Evolutionary conservation across 2,888 invertebrate species (phyloP).

Genomic region (Sialis lutaria): DNA sequence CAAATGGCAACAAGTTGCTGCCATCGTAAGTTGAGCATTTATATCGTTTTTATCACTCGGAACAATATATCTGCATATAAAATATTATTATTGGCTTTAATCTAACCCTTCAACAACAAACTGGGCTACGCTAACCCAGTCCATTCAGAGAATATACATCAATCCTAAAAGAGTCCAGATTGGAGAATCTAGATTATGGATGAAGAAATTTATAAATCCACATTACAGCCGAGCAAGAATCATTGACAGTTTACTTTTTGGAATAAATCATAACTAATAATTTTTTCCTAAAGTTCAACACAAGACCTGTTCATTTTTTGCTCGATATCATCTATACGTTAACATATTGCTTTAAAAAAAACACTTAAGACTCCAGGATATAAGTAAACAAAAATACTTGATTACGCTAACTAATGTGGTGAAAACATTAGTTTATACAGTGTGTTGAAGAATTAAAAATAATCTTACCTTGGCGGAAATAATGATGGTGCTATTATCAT

Average conservation of each 20-base stretch:
- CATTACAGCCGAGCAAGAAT: too few species aligned
- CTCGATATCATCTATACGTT: neutral
- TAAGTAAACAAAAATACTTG: neutral
- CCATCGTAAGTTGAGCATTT: constrained; percentile 63
- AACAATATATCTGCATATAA: constrained; percentile 23
- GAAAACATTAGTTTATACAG: constrained; percentile 1
- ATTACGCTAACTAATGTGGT: neutral
- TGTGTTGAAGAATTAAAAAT: constrained; percentile 11
- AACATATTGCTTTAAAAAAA: neutral
- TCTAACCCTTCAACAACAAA: neutral
- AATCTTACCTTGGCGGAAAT: constrained; percentile 52
- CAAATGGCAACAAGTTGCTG: constrained; percentile 73
- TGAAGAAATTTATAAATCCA: too few species aligned
- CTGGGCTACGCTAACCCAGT: neutral
- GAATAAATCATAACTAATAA: too few species aligned
- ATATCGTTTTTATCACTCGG: constrained; percentile 45
- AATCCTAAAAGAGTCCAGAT: too few species aligned
- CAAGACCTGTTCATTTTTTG: too few species aligned
- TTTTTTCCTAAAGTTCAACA: too few species aligned
- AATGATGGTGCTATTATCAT: constrained; percentile 93
- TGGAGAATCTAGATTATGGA: too few species aligned
- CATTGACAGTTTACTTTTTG: too few species aligned
- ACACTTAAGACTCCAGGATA: neutral
- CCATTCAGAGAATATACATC: too few species aligned
- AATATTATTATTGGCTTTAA: neutral